Evolutionary conservation across 2,888 invertebrate genomes (phyloP).

Genomic region (Eumacrocentrus americanus): DNA sequence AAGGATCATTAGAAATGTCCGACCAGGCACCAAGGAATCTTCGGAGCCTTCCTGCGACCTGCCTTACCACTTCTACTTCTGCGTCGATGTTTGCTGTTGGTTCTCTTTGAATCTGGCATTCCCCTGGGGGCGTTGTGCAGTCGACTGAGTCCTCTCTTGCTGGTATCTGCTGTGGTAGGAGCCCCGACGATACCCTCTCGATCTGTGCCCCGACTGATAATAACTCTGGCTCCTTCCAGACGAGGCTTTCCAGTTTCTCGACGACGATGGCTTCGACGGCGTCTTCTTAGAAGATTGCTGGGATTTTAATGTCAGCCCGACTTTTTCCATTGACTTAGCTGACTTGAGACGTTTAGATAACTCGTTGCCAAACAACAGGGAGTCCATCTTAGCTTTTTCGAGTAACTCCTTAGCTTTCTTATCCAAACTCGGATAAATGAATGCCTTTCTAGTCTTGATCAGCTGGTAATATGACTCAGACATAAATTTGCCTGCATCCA

Average conservation of each 20-base stretch:
- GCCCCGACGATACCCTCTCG: no score
- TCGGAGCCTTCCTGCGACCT: constrained; percentile 12
- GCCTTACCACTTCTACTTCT: constrained; percentile 13
- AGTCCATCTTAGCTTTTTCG: constrained; percentile 29
- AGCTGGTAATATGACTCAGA: constrained; percentile 23
- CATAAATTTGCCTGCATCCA: constrained; percentile 30
- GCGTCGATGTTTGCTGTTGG: neutral
- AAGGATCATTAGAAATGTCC: constrained; percentile 9
- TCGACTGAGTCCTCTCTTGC: no score
- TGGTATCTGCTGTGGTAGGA: no score
- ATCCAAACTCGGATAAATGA: constrained; percentile 32
- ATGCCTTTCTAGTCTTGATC: constrained; percentile 30
- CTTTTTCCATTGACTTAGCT: constrained; percentile 33
- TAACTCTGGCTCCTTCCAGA: no score
- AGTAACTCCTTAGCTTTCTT: constrained; percentile 29
- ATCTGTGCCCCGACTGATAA: no score
- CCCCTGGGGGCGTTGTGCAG: constrained; percentile 3
- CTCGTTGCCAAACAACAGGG: constrained; percentile 32
- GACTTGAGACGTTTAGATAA: constrained; percentile 27
- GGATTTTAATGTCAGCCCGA: constrained; percentile 29
- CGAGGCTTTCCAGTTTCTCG: constrained; percentile 32
- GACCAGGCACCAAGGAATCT: constrained; percentile 14
- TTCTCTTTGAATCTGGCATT: constrained; percentile 6
- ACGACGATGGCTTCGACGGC: constrained; percentile 4
- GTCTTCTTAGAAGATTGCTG: constrained; percentile 19